A percentile compares a stretch with the other conserved stretches of the same genome.
phyloP scores from a whole-genome alignment of 2,113 vertebrate genomes.

The Clarias gariepinus region DNA sequence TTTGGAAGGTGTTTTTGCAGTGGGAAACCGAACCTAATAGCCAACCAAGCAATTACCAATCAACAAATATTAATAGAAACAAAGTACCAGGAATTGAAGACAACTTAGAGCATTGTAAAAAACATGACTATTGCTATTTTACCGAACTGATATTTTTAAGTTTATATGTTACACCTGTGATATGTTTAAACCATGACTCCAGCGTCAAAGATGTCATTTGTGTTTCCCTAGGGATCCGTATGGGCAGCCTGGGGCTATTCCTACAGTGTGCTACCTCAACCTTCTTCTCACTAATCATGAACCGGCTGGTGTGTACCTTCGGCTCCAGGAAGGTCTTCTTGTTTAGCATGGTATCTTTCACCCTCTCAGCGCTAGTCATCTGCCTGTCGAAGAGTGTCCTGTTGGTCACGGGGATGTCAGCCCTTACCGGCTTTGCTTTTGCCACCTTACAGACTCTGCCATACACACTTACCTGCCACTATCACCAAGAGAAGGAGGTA shows the following conservation, averaged over 20 bases:
- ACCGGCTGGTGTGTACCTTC: constrained; percentile 68
- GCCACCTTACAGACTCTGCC: constrained; percentile 78
- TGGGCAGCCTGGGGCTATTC: constrained; percentile 80
- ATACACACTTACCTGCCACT: constrained; percentile 78
- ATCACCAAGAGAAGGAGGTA: constrained; percentile 78
- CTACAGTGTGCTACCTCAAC: constrained; percentile 80
- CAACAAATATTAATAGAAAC: neutral
- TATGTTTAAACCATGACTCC: neutral
- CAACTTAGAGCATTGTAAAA: neutral
- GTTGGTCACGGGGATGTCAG: constrained; percentile 72
- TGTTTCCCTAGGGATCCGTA: constrained; percentile 70
- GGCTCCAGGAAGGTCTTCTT: constrained; percentile 73
- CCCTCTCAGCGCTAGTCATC: constrained; percentile 70
- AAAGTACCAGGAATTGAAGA: neutral
- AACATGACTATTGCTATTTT: neutral
- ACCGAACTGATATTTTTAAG: neutral
- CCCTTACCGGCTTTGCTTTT: constrained; percentile 77
- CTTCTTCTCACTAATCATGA: constrained; percentile 76
- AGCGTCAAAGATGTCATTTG: neutral
- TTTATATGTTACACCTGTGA: neutral
- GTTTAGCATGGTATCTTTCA: constrained; percentile 79
- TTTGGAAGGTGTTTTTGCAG: neutral
- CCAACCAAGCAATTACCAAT: neutral
- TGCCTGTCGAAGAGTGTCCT: constrained; percentile 71
- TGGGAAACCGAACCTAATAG: neutral